Evolutionary conservation across 2,888 invertebrate species (phyloP).

Genomic region (Pheosia gnoma): DNA sequence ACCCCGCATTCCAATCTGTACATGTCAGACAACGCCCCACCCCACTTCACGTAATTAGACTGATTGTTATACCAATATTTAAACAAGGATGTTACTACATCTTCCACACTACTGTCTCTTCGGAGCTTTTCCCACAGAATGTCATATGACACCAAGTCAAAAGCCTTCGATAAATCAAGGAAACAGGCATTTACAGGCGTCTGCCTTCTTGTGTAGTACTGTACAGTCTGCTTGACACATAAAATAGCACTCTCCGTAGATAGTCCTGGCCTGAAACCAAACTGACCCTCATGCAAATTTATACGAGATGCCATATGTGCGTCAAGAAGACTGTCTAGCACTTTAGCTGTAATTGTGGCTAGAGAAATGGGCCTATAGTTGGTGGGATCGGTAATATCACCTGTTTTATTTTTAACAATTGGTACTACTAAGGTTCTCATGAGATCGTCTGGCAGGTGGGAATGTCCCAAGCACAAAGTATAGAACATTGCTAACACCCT

Average conservation of each 20-base stretch:
- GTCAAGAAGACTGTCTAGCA: constrained; percentile 23
- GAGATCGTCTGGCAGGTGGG: no score
- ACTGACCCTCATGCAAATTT: constrained; percentile 12
- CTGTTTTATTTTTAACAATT: no score
- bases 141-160: neutral
- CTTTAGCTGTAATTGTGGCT: constrained; percentile 21
- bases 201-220: constrained; percentile 10
- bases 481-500: constrained; percentile 9
- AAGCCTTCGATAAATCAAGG: neutral
- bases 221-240: constrained; percentile 16
- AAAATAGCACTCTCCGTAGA: constrained; percentile 17
- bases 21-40: neutral
- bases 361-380: constrained; percentile 10
- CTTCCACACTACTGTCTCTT: neutral
- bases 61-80: neutral
- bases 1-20: neutral
- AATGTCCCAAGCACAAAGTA: neutral
- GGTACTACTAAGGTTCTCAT: no score
- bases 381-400: no score
- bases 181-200: neutral
- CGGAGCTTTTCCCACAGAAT: neutral
- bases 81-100: neutral
- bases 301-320: constrained; percentile 8
- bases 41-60: neutral
- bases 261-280: constrained; percentile 16